Evolutionary conservation across 2,888 invertebrate species (phyloP).

Genomic region (Noctua pronuba): DNA sequence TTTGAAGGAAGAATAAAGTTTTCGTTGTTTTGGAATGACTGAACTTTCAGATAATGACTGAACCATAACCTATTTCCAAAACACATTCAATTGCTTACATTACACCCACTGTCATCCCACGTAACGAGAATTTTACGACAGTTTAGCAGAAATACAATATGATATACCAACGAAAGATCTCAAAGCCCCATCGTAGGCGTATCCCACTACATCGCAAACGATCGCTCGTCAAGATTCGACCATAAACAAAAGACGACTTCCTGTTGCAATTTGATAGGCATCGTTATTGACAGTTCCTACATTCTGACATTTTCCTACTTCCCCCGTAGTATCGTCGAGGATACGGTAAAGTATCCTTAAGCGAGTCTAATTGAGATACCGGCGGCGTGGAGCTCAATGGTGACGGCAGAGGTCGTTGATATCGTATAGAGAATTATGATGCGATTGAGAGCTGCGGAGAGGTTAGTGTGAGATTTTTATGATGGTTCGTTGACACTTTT

Average conservation of each 20-base stretch:
- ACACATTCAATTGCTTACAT: neutral
- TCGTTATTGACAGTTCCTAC: constrained; percentile 64
- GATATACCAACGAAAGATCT: neutral
- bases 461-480: neutral
- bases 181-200: constrained; percentile 24
- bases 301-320: constrained; percentile 68
- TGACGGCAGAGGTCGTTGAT: constrained; percentile 64
- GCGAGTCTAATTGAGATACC: constrained; percentile 71
- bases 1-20: neutral
- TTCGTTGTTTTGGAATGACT: neutral
- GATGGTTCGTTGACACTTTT: neutral
- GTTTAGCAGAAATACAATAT: constrained; percentile 8
- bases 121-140: constrained; percentile 28
- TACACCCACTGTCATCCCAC: neutral
- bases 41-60: neutral
- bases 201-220: constrained; percentile 14
- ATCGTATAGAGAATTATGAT: constrained; percentile 55
- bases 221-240: constrained; percentile 30
- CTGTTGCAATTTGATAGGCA: constrained; percentile 62
- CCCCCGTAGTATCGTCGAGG: constrained; percentile 62
- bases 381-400: constrained; percentile 69
- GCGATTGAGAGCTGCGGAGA: constrained; percentile 20
- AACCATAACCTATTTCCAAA: neutral
- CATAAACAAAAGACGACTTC: constrained; percentile 57
- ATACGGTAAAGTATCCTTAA: constrained; percentile 70